Percentiles rank a stretch among this genome's conserved stretches.
phyloP scores from a whole-genome alignment of 2,797 vertebrate genomes.

The Austrolebias charrua region DNA sequence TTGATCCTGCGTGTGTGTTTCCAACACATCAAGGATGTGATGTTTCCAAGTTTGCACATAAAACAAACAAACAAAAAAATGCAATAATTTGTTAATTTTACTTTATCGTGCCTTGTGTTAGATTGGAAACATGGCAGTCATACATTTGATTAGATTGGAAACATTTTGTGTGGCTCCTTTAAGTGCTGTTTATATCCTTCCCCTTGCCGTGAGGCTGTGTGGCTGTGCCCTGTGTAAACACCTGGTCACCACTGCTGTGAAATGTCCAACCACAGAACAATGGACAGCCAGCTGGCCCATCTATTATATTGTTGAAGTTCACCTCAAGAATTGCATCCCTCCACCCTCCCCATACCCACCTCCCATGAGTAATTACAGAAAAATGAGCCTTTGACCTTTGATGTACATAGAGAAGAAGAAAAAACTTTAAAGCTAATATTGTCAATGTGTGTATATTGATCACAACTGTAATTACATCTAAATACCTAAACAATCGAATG shows the following conservation, averaged over 20 bases:
- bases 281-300: slow-evolving; percentile 76
- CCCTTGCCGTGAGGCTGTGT: slow-evolving; percentile 53
- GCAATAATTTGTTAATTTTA: background rate
- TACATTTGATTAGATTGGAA: slow-evolving; percentile 29
- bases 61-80: background rate
- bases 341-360: slow-evolving; percentile 18
- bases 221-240: slow-evolving; percentile 74
- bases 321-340: slow-evolving; percentile 65
- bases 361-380: slow-evolving; percentile 79
- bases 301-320: slow-evolving; percentile 80
- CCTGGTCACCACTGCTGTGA: slow-evolving; percentile 70
- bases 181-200: slow-evolving; percentile 57
- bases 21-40: slow-evolving; percentile 47
- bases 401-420: slow-evolving; percentile 65
- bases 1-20: slow-evolving; percentile 13
- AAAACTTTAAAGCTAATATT: slow-evolving; percentile 73
- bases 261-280: slow-evolving; percentile 76
- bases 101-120: slow-evolving; percentile 6
- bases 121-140: slow-evolving; percentile 30
- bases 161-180: slow-evolving; percentile 46
- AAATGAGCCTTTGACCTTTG: slow-evolving; percentile 83
- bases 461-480: slow-evolving; percentile 67
- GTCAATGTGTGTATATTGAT: slow-evolving; percentile 72
- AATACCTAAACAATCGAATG: slow-evolving; percentile 46
- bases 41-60: slow-evolving; percentile 35